These are phyloP conservation scores for Oncorhynchus tshawytscha DNA, from an alignment of 2,113 vertebrate species.

Conservation along the genomic window DNA sequence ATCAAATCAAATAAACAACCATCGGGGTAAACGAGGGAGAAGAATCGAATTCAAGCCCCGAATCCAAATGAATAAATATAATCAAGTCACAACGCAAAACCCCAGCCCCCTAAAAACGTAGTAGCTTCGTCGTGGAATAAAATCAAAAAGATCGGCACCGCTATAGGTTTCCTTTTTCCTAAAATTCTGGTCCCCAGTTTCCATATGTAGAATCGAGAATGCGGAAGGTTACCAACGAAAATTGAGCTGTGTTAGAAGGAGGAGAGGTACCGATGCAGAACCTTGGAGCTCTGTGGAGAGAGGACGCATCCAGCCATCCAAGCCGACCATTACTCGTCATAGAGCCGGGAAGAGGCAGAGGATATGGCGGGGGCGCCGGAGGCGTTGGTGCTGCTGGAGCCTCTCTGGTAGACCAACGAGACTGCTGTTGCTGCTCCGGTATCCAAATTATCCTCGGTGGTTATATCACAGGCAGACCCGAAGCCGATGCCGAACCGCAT, in stretches of 20 bases:
- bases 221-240: conserved; percentile 86
- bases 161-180: conserved; percentile 90
- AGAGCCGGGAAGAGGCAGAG: conserved; percentile 56
- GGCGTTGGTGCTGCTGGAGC: conserved; percentile 18
- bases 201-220: conserved; percentile 96
- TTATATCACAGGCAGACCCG: conserved; percentile 79
- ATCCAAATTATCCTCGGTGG: conserved; percentile 78
- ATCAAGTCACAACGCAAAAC: conserved; percentile 43
- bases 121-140: conserved; percentile 60
- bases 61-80: conserved; percentile 34
- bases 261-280: conserved; percentile 77
- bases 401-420: conserved; percentile 17
- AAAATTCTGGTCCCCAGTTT: conserved; percentile 99
- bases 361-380: conserved; percentile 20
- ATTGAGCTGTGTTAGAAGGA: conserved; percentile 73
- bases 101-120: conserved; percentile 34
- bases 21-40: too few relatives aligned
- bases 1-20: too few relatives aligned
- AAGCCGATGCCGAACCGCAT: conserved; percentile 70
- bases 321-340: conserved; percentile 72
- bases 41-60: too few relatives aligned
- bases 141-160: conserved; percentile 69
- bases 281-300: conserved; percentile 63
- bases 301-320: conserved; percentile 62
- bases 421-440: conserved; percentile 49